Conservation (phyloP, 2,113 vertebrate genomes). For the Siphamia tubifer region DNA sequence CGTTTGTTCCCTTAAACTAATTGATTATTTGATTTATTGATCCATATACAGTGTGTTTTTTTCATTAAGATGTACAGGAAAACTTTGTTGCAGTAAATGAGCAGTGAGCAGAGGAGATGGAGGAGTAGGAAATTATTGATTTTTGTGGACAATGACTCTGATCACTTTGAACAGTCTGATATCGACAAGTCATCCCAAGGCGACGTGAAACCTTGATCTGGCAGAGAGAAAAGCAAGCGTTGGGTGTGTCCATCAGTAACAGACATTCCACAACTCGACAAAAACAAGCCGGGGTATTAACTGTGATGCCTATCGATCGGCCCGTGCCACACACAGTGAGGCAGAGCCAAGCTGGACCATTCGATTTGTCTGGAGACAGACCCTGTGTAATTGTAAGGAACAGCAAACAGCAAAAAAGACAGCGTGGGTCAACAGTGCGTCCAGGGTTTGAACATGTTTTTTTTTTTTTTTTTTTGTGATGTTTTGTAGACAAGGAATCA, state of each 20-base stretch:
- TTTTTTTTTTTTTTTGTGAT: slow-evolving; percentile 24
- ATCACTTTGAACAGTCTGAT: slow-evolving; percentile 67
- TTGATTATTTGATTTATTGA: slow-evolving; percentile 69
- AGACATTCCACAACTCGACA: slow-evolving; percentile 67
- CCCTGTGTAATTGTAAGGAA: slow-evolving; percentile 45
- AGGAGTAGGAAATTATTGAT: slow-evolving; percentile 55
- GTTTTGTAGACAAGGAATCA: not conserved
- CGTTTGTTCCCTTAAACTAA: slow-evolving; percentile 16
- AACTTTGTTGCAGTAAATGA: slow-evolving; percentile 45
- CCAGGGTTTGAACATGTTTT: slow-evolving; percentile 31
- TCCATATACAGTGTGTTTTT: slow-evolving; percentile 35
- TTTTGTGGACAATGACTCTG: slow-evolving; percentile 65
- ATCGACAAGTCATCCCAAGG: slow-evolving; percentile 59
- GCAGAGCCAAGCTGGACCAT: slow-evolving; percentile 51
- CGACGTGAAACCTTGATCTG: slow-evolving; percentile 35
- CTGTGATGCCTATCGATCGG: slow-evolving; percentile 68
- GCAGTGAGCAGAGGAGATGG: slow-evolving; percentile 3
- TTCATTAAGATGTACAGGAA: slow-evolving; percentile 57
- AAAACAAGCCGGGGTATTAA: slow-evolving; percentile 71
- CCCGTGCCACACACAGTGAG: slow-evolving; percentile 41
- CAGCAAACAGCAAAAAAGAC: slow-evolving; percentile 41
- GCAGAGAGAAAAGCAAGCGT: slow-evolving; percentile 24
- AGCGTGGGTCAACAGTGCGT: slow-evolving; percentile 34
- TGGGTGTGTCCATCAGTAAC: slow-evolving; percentile 46
- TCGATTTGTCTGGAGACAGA: slow-evolving; percentile 63